A percentile compares a stretch with the other conserved stretches of the same genome.
These are phyloP conservation scores for Melozone crissalis DNA, from an alignment of 2,113 vertebrate genomes.

Conservation along the genomic window DNA sequence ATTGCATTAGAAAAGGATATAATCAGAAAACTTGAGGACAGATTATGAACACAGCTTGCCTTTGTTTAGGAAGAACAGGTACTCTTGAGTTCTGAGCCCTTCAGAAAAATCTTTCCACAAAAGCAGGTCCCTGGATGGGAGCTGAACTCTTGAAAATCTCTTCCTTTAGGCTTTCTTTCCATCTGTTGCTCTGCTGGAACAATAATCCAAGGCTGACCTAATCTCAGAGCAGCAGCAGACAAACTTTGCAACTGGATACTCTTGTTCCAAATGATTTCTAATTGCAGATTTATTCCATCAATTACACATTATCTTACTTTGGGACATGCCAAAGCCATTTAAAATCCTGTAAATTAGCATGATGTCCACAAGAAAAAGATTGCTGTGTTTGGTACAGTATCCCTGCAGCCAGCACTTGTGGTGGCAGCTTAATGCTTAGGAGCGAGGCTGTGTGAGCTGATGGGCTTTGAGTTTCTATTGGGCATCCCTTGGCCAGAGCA, in stretches of 20 bases:
- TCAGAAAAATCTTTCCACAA: background rate
- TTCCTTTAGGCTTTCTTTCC: background rate
- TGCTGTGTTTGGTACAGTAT: background rate
- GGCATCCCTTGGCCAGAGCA: background rate
- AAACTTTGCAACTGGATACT: background rate
- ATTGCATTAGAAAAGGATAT: background rate
- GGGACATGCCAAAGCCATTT: background rate
- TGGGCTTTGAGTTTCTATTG: background rate
- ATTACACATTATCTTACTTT: background rate
- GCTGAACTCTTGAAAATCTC: background rate
- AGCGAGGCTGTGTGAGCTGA: slow-evolving; percentile 1
- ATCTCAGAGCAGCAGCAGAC: background rate
- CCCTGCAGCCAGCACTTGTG: background rate
- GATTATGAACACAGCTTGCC: background rate
- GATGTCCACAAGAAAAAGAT: background rate
- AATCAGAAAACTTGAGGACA: background rate
- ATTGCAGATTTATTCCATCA: background rate
- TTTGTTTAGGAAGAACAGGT: background rate
- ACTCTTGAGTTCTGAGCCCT: background rate
- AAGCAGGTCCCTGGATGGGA: background rate
- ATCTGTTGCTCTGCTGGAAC: background rate
- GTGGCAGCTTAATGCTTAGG: background rate
- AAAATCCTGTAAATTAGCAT: background rate
- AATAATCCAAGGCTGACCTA: background rate
- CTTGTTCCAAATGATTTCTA: background rate